Evolutionary conservation across 2,797 vertebrate genomes (phyloP).

Genomic region (Tympanoctomys barrerae): DNA sequence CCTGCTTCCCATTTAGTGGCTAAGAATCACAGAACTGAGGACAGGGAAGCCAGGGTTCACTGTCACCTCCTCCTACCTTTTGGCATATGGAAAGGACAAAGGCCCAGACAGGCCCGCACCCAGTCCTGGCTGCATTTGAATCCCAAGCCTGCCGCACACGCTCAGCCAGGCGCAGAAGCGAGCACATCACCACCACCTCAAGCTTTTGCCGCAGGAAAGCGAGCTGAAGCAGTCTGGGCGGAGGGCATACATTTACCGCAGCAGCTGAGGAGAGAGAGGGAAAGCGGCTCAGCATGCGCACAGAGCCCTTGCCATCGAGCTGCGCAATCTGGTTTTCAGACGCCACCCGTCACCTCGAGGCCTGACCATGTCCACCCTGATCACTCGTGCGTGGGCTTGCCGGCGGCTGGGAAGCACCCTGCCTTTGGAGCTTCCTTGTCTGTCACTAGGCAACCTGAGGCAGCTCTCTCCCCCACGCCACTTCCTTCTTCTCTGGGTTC

Average conservation of each 20-base stretch:
- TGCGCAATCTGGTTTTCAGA: not conserved
- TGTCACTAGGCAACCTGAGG: not conserved
- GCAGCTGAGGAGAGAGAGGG: not conserved
- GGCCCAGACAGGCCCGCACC: not conserved
- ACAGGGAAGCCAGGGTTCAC: not conserved
- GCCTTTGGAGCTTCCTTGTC: not conserved
- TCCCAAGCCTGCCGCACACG: not conserved
- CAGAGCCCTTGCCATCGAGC: not conserved
- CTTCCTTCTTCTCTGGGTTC: not conserved
- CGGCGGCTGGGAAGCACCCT: constrained; percentile 15
- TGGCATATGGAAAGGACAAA: not conserved
- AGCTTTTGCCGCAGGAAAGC: constrained; percentile 20
- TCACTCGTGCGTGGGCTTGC: not conserved
- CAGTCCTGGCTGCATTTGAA: not conserved
- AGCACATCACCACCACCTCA: not conserved
- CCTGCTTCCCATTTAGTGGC: not conserved
- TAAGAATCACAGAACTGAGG: not conserved
- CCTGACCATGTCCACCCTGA: not conserved
- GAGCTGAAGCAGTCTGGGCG: not conserved
- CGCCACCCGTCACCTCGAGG: not conserved
- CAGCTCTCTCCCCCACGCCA: not conserved
- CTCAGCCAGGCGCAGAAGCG: not conserved
- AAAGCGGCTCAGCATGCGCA: not conserved
- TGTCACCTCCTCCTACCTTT: not conserved
- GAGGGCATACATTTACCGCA: not conserved